Evolutionary conservation across 2,113 vertebrate species (phyloP).

Genomic region (Crotalus helleri): DNA sequence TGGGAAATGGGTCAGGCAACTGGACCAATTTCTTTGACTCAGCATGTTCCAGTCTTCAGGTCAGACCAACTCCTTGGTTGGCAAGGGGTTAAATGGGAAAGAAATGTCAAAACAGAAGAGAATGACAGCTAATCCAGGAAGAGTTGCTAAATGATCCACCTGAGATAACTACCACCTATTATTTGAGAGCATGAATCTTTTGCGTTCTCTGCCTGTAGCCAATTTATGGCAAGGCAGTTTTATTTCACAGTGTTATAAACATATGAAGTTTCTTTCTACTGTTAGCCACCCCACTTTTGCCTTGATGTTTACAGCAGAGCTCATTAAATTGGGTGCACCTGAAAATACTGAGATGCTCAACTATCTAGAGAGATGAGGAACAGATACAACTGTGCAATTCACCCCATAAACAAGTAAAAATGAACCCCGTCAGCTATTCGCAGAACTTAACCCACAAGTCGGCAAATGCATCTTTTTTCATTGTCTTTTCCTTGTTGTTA

Average conservation of each 20-base stretch:
- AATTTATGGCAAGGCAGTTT: neutral
- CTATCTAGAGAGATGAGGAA: constrained; percentile 48
- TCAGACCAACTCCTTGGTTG: neutral
- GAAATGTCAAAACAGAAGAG: neutral
- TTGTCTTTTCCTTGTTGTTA: constrained; percentile 39
- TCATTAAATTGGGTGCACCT: constrained; percentile 54
- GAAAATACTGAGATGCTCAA: constrained; percentile 50
- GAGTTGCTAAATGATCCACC: neutral
- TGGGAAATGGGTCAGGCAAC: neutral
- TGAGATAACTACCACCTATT: neutral
- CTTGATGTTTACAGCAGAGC: constrained; percentile 32
- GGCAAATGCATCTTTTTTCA: constrained; percentile 23
- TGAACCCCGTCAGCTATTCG: constrained; percentile 47
- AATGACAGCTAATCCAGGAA: neutral
- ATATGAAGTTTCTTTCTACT: neutral
- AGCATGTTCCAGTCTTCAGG: neutral
- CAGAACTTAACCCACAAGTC: constrained; percentile 34
- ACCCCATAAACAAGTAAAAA: constrained; percentile 64
- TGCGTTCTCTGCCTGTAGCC: neutral
- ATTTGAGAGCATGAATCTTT: neutral
- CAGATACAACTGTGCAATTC: constrained; percentile 62
- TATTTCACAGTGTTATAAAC: constrained; percentile 17
- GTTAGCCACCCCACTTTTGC: constrained; percentile 1
- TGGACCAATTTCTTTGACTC: neutral
- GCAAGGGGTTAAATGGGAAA: neutral